phyloP scores from a whole-genome alignment of 2,888 invertebrate genomes.

The Euplexia lucipara region DNA sequence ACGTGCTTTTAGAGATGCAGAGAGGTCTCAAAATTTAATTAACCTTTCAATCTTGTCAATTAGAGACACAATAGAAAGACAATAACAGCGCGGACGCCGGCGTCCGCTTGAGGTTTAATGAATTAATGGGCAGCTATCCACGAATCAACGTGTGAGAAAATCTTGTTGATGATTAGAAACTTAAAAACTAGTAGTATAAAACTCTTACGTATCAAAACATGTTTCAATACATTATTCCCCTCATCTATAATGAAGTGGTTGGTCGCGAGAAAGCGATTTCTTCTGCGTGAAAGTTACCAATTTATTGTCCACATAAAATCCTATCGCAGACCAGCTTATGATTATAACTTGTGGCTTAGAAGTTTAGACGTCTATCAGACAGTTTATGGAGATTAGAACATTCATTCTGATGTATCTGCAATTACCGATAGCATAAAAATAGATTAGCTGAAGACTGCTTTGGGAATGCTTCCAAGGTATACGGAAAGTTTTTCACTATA shows the following conservation, averaged over 20 bases:
- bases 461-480: no score
- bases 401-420: not conserved
- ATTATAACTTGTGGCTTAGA: slow-evolving; percentile 28
- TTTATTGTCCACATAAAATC: slow-evolving; percentile 47
- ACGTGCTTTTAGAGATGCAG: no score
- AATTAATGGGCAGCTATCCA: not conserved
- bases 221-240: not conserved
- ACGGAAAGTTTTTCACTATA: no score
- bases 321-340: slow-evolving; percentile 31
- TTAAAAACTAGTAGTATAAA: slow-evolving; percentile 6
- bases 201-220: slow-evolving; percentile 11
- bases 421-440: not conserved
- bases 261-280: slow-evolving; percentile 50
- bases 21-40: no score
- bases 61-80: no score
- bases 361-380: not conserved
- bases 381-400: slow-evolving; percentile 29
- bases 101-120: no score
- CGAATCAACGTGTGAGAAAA: not conserved
- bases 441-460: not conserved
- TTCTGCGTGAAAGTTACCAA: slow-evolving; percentile 48
- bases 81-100: no score
- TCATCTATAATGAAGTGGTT: slow-evolving; percentile 1
- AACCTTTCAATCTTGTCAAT: no score
- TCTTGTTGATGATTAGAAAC: slow-evolving; percentile 6